Evolutionary conservation across 2,113 vertebrate species (phyloP), one percentile per base, ranked within the genome.

Genomic region (Peromyscus californicus): DNA sequence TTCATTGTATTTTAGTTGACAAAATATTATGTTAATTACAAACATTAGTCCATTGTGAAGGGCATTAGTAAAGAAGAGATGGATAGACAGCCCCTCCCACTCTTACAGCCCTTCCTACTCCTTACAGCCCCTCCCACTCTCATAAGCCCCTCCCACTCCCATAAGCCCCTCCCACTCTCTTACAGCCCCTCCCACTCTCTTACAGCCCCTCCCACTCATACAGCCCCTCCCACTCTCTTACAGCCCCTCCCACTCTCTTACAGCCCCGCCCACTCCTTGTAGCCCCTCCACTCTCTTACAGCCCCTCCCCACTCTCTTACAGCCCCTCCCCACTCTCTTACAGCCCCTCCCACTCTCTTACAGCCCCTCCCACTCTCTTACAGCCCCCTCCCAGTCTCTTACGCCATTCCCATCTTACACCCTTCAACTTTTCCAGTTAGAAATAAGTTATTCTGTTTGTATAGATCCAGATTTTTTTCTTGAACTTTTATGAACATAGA

Each of bases 1-100:
- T 59, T 92, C 90, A 72, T 61, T 96, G 21, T 75, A 57, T 91
- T 97, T 97, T 96, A 89, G 9, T 98, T 90, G 85, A 26, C 89
- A 91, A 93, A 74, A 16, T 74, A 95, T 19, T 80, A 57, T 92
- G 26, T 42, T 90, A 96, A 80, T 93, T 97, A 48, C 7, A 93
- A 59, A 93, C 39, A 57, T 93, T 94, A 75, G 21, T 89, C 21
- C 89, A 51, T 67, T 93, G 57, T 72, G 6, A n/a, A 75, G 75
- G 31, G 69, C 93, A 19, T 89, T 93, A 57, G 63, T 54, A 51
- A 61, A 82, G 11, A 61, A 78, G 86, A 88, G 45, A n/a, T 51
- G 21, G 86, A 74, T 78, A 75, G 39, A 85, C 89, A 67, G 19
- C 33, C 5, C 21, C 8, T 7, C 76, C 85, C 54, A 42, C 72